Conservation (phyloP, 2,888 invertebrate genomes). For the Volucella zonaria region DNA sequence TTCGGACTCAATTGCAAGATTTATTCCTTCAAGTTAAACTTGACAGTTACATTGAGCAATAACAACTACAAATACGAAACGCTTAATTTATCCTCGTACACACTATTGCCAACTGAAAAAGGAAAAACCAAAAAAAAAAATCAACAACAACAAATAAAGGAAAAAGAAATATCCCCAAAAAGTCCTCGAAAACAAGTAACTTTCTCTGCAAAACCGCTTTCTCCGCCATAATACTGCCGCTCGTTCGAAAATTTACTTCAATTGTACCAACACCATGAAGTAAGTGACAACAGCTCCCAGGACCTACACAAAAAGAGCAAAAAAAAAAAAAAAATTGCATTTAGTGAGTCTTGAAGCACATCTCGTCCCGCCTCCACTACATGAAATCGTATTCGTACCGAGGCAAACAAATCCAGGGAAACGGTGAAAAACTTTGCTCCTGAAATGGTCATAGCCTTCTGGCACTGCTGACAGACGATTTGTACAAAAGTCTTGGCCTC, state of each 20-base stretch:
- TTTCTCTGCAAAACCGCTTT: neutral
- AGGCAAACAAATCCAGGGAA: constrained; percentile 93
- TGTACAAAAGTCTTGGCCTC: constrained; percentile 95
- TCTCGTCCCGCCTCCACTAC: neutral
- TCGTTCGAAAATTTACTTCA: constrained; percentile 85
- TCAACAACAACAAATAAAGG: neutral
- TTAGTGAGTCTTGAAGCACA: neutral
- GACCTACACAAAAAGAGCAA: constrained; percentile 84
- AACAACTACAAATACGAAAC: too few species aligned
- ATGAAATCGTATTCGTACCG: constrained; percentile 84
- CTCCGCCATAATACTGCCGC: neutral
- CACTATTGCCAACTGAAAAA: too few species aligned
- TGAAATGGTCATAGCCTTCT: constrained; percentile 94
- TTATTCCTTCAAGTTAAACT: too few species aligned
- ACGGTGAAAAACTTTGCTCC: constrained; percentile 95
- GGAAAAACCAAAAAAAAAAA: too few species aligned
- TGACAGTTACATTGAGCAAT: too few species aligned
- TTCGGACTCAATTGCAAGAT: too few species aligned
- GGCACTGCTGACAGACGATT: constrained; percentile 95
- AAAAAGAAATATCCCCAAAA: constrained; percentile 1
- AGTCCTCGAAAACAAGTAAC: constrained; percentile 20
- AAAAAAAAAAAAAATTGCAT: neutral
- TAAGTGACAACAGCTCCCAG: constrained; percentile 94
- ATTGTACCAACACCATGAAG: constrained; percentile 95
- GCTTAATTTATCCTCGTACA: too few species aligned